Evolutionary conservation across 2,888 invertebrate genomes (phyloP).

Genomic region (Drosophila ustulata): DNA sequence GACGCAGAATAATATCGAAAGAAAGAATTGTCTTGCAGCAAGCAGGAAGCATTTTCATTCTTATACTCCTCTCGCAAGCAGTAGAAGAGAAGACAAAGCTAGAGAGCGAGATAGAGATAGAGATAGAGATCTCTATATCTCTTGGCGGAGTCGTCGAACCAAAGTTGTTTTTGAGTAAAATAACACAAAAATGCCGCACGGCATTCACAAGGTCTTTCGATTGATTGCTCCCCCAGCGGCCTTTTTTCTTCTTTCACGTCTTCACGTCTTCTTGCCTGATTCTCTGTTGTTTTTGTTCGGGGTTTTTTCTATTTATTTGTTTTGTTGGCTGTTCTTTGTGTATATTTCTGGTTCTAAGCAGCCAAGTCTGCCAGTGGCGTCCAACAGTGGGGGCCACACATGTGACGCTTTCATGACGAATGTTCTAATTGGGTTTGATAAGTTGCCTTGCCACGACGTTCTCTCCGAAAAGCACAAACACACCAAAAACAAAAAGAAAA

Average conservation of each 20-base stretch:
- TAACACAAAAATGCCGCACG: slow-evolving; percentile 57
- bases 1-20: slow-evolving; percentile 49
- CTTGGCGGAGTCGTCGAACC: slow-evolving; percentile 14
- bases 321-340: slow-evolving; percentile 16
- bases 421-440: slow-evolving; percentile 68
- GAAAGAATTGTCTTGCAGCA: slow-evolving; percentile 35
- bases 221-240: slow-evolving; percentile 37
- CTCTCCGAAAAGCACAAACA: not conserved
- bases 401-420: slow-evolving; percentile 44
- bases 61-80: slow-evolving; percentile 4
- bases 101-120: not conserved
- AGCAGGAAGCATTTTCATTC: slow-evolving; percentile 43
- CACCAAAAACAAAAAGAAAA: not conserved
- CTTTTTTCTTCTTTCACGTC: slow-evolving; percentile 18
- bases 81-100: slow-evolving; percentile 25
- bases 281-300: slow-evolving; percentile 11
- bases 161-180: slow-evolving; percentile 12
- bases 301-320: slow-evolving; percentile 20
- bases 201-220: slow-evolving; percentile 75
- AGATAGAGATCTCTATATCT: not conserved
- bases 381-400: slow-evolving; percentile 16
- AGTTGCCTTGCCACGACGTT: slow-evolving; percentile 20
- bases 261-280: slow-evolving; percentile 4
- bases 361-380: slow-evolving; percentile 38
- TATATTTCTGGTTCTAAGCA: slow-evolving; percentile 59